Conservation (phyloP, 30 jellyfish, hydroid and myxozoan genomes). For the Hydractinia echinata region DNA sequence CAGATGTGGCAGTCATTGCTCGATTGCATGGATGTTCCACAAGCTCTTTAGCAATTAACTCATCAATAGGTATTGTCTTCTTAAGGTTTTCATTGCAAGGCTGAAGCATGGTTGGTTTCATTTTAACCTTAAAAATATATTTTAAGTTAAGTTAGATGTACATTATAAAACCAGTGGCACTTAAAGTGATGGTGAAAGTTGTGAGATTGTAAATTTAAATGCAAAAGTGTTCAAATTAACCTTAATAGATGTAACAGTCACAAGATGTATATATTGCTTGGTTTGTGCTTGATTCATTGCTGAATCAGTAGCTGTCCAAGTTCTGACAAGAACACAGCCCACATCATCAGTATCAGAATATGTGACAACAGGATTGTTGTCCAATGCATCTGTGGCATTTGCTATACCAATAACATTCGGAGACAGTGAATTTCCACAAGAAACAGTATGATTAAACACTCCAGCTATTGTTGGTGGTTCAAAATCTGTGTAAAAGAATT, state of each 20-base stretch:
- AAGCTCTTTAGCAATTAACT: background rate
- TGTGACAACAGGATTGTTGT: background rate
- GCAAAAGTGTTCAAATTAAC: background rate
- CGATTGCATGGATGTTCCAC: conserved; percentile 22
- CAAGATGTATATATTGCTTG: conserved; percentile 10
- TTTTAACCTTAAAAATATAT: background rate
- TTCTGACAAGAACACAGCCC: conserved; percentile 4
- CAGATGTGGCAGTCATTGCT: background rate
- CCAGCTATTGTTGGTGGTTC: background rate
- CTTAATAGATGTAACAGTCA: no score
- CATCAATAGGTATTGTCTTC: background rate
- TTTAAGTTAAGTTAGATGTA: no score
- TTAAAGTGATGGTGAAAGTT: no score
- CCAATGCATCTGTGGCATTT: conserved; percentile 16
- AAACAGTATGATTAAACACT: background rate
- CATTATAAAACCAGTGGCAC: no score
- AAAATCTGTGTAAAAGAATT: conserved; percentile 8
- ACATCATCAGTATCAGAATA: conserved; percentile 13
- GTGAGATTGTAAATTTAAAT: background rate
- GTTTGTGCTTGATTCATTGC: conserved; percentile 4
- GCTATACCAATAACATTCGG: conserved; percentile 28
- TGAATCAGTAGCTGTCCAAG: conserved; percentile 22
- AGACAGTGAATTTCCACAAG: conserved; percentile 9
- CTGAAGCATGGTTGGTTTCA: background rate
- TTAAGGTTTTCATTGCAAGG: background rate